Base-by-base conservation (phyloP, 1,140 invertebrate genomes). In the Cheumatopsyche charites region DNA sequence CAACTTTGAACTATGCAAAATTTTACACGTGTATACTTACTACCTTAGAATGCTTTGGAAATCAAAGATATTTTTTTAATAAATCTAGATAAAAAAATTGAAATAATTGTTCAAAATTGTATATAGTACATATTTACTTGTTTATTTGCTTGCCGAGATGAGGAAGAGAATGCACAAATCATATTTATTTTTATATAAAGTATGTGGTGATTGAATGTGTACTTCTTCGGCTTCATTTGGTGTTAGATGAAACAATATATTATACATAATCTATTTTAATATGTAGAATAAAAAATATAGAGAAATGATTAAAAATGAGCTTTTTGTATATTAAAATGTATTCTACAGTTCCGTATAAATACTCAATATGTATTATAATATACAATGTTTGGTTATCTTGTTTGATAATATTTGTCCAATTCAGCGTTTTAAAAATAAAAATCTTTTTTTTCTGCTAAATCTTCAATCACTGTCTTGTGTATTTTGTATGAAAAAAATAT, bases 201-300 rank as follows among this genome's bases (percentile, higher is more conserved):
- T 23, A n/a, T 13, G 23, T 58, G 55, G 25, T 21, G 43, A 25
- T 21, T 1, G 17, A 25, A 13, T 5, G 21, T 58, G 9, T 21
- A 58, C 25, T 58, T 58, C 21, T 58, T 26, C 47, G 19, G 55
- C 55, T 58, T 58, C 21, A 58, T 58, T 58, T 58, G 55, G 55
- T 58, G 55, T 58, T 58, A 25, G 23, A 58, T 58, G 13, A 13
- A 21, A 23, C n/a, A 17, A 52, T 52, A 52, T 52, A 52, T 9
- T 4, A 36, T 36, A 36, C 29, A 36, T 36, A 36, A 36, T 36
- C 29, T 36, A 36, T 36, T 36, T 36, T 36, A 36, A 36, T 36
- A 36, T 36, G 29, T 36, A 36, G 29, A 36, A 3, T 36, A 36
- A 36, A 36, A 36, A 36, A 36, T 4, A 36, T 36, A 36, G 29